Evolutionary conservation across 2,797 vertebrate species (phyloP), one percentile per base, ranked within the genome.

Genomic region (Typhlichthys eigenmanni): DNA sequence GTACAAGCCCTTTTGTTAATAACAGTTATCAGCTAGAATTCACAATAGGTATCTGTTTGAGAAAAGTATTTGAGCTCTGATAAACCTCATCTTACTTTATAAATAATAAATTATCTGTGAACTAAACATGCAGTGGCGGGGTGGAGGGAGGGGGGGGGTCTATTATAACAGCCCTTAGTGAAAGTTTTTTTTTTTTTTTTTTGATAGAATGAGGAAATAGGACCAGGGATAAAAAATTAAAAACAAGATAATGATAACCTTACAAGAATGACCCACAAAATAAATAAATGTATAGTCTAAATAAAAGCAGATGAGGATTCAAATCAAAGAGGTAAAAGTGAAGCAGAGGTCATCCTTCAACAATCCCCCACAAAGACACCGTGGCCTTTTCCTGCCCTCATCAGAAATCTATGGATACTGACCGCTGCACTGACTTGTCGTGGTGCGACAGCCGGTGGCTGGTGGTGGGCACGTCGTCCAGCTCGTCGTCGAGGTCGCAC

Each of bases 341-440:
- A 88, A 71, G 69, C n/a, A 81, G 64, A 83, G 53, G 69, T 65
- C 78, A 81, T 45, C 55, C 52, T n/a, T 32, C 59, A 60, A 71
- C 70, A 75, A 57, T 92, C 73, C 71, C 69, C 74, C 55, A 73
- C 43, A 53, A 51, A 73, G 65, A 83, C 75, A 61, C 65, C 14
- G 54, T 29, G 24, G 74, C 70, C 83, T 77, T 68, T 88, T 83
- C 83, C 84, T 90, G 89, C 85, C 88, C 90, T 92, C 92, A 95
- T 94, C 92, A 96, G 93, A 95, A 95, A 94, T 94, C 81, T 85
- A 97, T 88, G 79, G 94, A 95, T 99, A 99, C 97, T 98, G 95
- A 99, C 97, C 97, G 96, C 95, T 99, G 97, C 88, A 98, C 96
- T 91, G 96, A 93, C 92, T 98, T 99, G 80, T 99, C 97, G 17